Percentiles rank a stretch among this genome's conserved stretches.
Conservation (phyloP, 1,140 invertebrate genomes). For the Lordiphosa clarofinis region DNA sequence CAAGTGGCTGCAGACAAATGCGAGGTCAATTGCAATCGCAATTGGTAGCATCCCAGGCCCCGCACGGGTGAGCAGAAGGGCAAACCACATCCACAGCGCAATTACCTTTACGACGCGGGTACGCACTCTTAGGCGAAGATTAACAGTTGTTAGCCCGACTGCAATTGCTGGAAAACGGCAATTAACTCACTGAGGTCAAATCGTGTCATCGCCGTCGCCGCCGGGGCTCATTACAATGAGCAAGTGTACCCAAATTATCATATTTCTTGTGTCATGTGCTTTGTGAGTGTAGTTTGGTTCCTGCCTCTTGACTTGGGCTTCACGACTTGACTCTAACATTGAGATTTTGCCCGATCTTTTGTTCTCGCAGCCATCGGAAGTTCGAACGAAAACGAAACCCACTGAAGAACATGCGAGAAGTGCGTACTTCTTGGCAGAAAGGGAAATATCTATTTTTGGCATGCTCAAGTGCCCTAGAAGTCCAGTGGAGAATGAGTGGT, state of each 20-base stretch:
- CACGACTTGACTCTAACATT: slow-evolving; percentile 16
- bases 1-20: slow-evolving; percentile 27
- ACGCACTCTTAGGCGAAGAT: slow-evolving; percentile 44
- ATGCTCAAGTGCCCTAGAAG: slow-evolving; percentile 39
- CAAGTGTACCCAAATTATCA: slow-evolving; percentile 44
- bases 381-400: slow-evolving; percentile 27
- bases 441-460: slow-evolving; percentile 47
- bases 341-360: slow-evolving; percentile 17
- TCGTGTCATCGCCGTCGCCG: slow-evolving; percentile 31
- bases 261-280: slow-evolving; percentile 38
- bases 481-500: neutral
- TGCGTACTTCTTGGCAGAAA: slow-evolving; percentile 4
- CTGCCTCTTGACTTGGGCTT: slow-evolving; percentile 32
- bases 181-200: slow-evolving; percentile 57
- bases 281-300: slow-evolving; percentile 29
- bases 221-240: slow-evolving; percentile 41
- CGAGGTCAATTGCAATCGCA: slow-evolving; percentile 44
- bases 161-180: slow-evolving; percentile 36
- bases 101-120: slow-evolving; percentile 15
- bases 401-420: neutral
- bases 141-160: slow-evolving; percentile 29
- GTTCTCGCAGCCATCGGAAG: slow-evolving; percentile 44
- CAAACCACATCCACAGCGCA: slow-evolving; percentile 16
- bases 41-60: slow-evolving; percentile 32
- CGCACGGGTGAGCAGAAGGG: slow-evolving; percentile 35